A percentile compares a stretch with the other conserved stretches of the same genome.
Conservation (phyloP, 1,140 invertebrate genomes). For the Drosophila obscura region DNA sequence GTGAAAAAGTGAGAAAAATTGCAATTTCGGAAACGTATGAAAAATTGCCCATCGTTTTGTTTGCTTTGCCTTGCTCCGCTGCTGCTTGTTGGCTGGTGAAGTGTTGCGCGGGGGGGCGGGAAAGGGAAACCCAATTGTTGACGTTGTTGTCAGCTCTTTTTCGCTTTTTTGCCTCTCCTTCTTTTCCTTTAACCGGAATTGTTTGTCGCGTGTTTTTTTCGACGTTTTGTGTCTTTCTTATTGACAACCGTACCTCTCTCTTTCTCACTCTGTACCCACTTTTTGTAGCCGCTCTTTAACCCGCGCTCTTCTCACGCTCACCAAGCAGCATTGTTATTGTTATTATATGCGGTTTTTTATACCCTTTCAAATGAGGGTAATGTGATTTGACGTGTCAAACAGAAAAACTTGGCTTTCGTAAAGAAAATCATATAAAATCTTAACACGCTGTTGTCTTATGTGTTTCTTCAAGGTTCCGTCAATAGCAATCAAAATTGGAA, state of each 20-base stretch:
- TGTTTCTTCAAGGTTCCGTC: not conserved
- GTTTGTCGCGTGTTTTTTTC: slow-evolving; percentile 64
- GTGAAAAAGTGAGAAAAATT: slow-evolving; percentile 56
- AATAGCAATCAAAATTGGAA: too few species aligned
- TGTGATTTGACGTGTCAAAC: too few species aligned
- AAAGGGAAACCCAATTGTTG: slow-evolving; percentile 47
- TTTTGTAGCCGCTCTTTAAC: too few species aligned
- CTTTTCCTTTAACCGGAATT: slow-evolving; percentile 52
- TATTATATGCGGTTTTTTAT: slow-evolving; percentile 50
- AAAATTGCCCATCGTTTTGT: slow-evolving; percentile 63
- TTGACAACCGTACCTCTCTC: slow-evolving; percentile 53
- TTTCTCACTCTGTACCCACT: not conserved
- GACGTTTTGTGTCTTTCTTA: slow-evolving; percentile 50
- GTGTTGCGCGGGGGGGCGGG: slow-evolving; percentile 41
- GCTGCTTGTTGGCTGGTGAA: slow-evolving; percentile 24
- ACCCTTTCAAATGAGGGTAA: too few species aligned
- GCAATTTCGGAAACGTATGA: slow-evolving; percentile 18
- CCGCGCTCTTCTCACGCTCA: too few species aligned
- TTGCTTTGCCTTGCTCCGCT: slow-evolving; percentile 47
- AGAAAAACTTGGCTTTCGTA: too few species aligned
- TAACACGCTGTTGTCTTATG: not conserved
- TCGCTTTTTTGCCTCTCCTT: slow-evolving; percentile 38
- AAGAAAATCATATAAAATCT: too few species aligned
- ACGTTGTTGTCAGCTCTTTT: slow-evolving; percentile 37
- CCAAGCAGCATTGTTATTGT: slow-evolving; percentile 59